phyloP scores from a whole-genome alignment of 2,113 vertebrate species.

The Globicephala melas region DNA sequence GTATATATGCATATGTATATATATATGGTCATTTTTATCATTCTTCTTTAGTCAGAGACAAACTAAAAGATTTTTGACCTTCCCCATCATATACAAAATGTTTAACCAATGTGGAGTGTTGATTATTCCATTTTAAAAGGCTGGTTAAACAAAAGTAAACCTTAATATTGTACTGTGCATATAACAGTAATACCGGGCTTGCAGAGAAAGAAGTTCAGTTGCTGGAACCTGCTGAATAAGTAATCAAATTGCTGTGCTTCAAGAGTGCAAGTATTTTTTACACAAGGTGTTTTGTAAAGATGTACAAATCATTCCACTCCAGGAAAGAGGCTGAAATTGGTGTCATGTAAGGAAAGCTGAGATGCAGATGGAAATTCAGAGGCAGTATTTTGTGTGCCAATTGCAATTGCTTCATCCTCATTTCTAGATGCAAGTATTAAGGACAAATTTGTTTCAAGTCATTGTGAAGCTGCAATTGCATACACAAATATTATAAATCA shows the following conservation, averaged over 20 bases:
- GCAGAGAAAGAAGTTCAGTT: neutral
- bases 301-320: neutral
- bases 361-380: neutral
- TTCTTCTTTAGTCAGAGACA: neutral
- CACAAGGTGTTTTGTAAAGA: neutral
- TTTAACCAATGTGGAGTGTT: neutral
- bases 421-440: neutral
- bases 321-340: neutral
- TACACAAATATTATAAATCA: neutral
- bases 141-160: neutral
- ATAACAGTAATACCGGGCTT: neutral
- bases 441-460: neutral
- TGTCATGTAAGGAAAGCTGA: neutral
- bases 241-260: neutral
- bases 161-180: neutral
- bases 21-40: neutral
- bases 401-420: neutral
- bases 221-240: neutral
- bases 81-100: neutral
- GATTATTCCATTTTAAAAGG: neutral
- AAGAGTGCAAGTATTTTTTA: neutral
- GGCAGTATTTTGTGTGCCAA: neutral
- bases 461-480: neutral
- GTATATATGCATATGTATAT: too few species aligned
- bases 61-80: neutral